Evolutionary conservation across 1,140 invertebrate genomes (phyloP).

Genomic region (Drosophila malerkotliana): DNA sequence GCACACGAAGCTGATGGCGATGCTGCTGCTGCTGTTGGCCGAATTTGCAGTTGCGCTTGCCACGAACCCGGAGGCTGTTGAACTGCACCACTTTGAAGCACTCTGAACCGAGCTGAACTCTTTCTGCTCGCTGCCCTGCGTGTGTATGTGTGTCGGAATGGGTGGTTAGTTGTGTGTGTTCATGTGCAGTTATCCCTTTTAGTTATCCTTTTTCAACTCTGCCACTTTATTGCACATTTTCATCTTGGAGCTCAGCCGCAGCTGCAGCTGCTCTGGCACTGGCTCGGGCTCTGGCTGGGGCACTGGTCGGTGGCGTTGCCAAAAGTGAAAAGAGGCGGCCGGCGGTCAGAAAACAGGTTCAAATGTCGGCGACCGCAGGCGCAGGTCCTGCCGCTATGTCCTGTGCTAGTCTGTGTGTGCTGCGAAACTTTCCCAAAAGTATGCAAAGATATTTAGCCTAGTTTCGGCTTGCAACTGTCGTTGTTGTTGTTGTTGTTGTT

Average conservation of each 20-base stretch:
- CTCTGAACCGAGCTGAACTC: conserved; percentile 53
- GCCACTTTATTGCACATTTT: conserved; percentile 59
- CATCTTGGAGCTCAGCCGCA: conserved; percentile 26
- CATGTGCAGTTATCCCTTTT: conserved; percentile 21
- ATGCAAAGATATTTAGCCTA: conserved; percentile 77
- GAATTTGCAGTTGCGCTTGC: conserved; percentile 54
- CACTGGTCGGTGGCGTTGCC: conserved; percentile 14
- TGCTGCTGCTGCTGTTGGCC: conserved; percentile 36
- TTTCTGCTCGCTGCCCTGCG: conserved; percentile 31
- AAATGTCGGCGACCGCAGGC: conserved; percentile 78
- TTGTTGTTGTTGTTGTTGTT: background rate
- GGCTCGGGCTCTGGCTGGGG: background rate
- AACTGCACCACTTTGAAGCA: conserved; percentile 56
- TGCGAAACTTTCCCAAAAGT: conserved; percentile 59
- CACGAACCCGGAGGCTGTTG: conserved; percentile 67
- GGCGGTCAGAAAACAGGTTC: conserved; percentile 66
- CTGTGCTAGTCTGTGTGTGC: conserved; percentile 23
- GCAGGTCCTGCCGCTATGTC: conserved; percentile 33
- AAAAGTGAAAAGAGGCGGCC: conserved; percentile 34
- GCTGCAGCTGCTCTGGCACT: conserved; percentile 5
- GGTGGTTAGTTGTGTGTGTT: conserved; percentile 9
- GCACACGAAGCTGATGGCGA: conserved; percentile 45
- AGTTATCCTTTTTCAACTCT: conserved; percentile 19
- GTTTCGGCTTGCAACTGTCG: conserved; percentile 47
- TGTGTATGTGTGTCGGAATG: background rate